Evolutionary conservation across 1,140 invertebrate species (phyloP).

Genomic region (Dinoponera quadriceps): DNA sequence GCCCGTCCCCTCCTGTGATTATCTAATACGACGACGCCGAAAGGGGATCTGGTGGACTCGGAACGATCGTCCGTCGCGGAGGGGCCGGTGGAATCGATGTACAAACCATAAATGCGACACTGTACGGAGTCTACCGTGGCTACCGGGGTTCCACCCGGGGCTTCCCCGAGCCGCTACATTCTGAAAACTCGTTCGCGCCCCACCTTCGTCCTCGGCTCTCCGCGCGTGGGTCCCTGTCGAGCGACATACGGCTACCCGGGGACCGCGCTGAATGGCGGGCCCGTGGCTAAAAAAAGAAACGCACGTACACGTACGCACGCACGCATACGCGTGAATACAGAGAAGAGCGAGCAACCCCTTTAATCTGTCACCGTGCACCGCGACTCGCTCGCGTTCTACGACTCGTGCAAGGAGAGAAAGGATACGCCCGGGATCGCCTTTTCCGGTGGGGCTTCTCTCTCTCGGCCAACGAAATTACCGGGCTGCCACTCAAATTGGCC

Average conservation of each 20-base stretch:
- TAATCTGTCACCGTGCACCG: constrained; percentile 53
- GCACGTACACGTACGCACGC: constrained; percentile 38
- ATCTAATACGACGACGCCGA: constrained; percentile 66
- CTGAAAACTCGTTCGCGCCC: constrained; percentile 43
- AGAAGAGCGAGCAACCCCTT: constrained; percentile 27
- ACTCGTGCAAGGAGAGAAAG: constrained; percentile 52
- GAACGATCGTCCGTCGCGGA: constrained; percentile 24
- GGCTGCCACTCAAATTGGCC: constrained; percentile 85
- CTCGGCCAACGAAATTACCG: constrained; percentile 80
- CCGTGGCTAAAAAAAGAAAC: constrained; percentile 30
- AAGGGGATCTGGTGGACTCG: constrained; percentile 26
- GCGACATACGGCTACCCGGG: constrained; percentile 68
- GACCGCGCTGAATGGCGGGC: constrained; percentile 65
- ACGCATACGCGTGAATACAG: not conserved
- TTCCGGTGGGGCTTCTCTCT: constrained; percentile 75
- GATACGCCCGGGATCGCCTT: constrained; percentile 77
- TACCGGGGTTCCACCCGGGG: constrained; percentile 9
- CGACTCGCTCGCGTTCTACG: constrained; percentile 2
- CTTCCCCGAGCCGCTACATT: constrained; percentile 58
- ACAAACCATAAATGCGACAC: constrained; percentile 66
- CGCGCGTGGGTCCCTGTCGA: constrained; percentile 44
- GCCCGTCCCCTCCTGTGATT: constrained; percentile 63
- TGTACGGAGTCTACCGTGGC: constrained; percentile 20
- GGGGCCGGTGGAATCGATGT: constrained; percentile 29
- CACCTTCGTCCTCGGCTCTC: not conserved